Evolutionary conservation across 2,888 invertebrate species (phyloP).

Genomic region (Amiota communis): DNA sequence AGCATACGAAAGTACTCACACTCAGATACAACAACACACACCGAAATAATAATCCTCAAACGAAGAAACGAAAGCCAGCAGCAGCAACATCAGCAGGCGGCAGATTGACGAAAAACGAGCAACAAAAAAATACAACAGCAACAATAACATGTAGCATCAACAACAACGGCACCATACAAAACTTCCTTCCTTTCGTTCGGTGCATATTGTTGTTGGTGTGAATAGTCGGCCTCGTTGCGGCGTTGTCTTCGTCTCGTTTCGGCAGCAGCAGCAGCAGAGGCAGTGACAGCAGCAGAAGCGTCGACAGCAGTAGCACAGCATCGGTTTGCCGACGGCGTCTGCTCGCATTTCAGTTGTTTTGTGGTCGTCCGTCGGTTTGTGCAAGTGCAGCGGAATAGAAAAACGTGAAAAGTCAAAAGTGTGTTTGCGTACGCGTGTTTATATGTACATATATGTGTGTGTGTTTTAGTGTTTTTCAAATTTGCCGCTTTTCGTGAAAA

Average conservation of each 20-base stretch:
- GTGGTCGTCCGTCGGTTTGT: not conserved
- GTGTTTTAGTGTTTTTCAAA: not conserved
- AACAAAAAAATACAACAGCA: slow-evolving; percentile 1
- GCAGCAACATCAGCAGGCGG: not conserved
- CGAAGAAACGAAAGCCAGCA: not conserved
- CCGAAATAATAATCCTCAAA: not conserved
- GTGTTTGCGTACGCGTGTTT: not conserved
- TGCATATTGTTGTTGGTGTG: too few species aligned
- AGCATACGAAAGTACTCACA: too few species aligned
- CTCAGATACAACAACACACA: too few species aligned
- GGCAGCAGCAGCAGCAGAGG: too few species aligned
- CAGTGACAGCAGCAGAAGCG: too few species aligned
- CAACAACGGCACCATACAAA: not conserved
- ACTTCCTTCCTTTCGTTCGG: not conserved
- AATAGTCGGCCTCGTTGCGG: not conserved
- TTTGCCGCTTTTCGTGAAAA: slow-evolving; percentile 35
- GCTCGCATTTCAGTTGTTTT: slow-evolving; percentile 6
- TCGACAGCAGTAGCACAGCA: not conserved
- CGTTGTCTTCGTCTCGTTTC: not conserved
- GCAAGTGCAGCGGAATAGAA: slow-evolving; percentile 5
- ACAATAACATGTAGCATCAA: not conserved
- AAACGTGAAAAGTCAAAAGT: not conserved
- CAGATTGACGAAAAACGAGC: not conserved
- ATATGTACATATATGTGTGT: not conserved
- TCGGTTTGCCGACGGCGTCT: not conserved